Evolutionary conservation across 2,113 vertebrate genomes (phyloP).

Genomic region (Scolopax mira): DNA sequence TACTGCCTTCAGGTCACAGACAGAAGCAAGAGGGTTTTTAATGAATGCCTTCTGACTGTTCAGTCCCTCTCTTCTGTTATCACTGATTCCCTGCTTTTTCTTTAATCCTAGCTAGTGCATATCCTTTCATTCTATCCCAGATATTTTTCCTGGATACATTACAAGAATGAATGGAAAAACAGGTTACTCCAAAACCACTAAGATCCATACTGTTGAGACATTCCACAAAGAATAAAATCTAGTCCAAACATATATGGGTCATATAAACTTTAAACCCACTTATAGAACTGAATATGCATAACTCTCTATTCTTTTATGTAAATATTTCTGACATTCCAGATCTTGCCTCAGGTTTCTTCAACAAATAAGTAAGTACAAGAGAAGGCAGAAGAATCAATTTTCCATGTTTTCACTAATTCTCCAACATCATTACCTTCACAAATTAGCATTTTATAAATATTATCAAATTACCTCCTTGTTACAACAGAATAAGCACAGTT

Average conservation of each 20-base stretch:
- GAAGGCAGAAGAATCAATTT: neutral
- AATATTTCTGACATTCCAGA: neutral
- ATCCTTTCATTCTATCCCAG: neutral
- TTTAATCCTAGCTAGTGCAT: neutral
- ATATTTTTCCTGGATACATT: neutral
- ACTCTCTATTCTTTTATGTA: neutral
- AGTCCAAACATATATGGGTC: neutral
- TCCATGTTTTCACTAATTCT: neutral
- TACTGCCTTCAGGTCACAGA: neutral
- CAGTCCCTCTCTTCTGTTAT: neutral
- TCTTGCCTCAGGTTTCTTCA: neutral
- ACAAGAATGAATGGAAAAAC: neutral
- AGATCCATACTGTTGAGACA: neutral
- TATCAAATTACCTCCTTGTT: neutral
- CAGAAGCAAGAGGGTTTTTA: neutral
- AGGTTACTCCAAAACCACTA: neutral
- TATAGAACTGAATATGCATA: neutral
- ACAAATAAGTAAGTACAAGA: neutral
- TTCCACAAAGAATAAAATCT: neutral
- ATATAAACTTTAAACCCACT: neutral
- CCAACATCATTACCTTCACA: neutral
- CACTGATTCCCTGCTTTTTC: neutral
- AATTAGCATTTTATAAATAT: neutral
- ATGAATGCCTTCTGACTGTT: neutral
- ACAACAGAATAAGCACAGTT: neutral